A percentile compares a stretch with the other conserved stretches of the same genome.
Conservation (phyloP, 2,113 vertebrate genomes). For the Trochalopteron elliotii region DNA sequence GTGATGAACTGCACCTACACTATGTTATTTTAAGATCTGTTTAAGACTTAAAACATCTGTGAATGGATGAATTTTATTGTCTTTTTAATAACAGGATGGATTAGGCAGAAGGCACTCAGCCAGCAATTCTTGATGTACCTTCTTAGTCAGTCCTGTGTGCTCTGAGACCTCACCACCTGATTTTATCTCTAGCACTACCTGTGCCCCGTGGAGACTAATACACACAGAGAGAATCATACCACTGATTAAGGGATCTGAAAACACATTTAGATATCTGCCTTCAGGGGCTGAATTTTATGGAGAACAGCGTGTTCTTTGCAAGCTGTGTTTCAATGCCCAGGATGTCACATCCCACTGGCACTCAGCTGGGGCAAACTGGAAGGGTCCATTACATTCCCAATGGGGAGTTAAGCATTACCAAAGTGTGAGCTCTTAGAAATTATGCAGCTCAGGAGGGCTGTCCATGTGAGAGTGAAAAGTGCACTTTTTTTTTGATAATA, state of each 20-base stretch:
- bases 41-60: background rate
- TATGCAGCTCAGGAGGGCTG: background rate
- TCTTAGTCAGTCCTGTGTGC: background rate
- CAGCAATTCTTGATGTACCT: background rate
- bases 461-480: background rate
- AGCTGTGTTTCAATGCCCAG: background rate
- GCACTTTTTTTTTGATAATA: background rate
- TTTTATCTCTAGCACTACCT: background rate
- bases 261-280: background rate
- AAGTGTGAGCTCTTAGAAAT: background rate
- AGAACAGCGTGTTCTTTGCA: background rate
- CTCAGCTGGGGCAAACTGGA: constrained; percentile 9
- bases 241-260: background rate
- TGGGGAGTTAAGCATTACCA: background rate
- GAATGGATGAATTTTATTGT: background rate
- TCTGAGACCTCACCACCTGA: background rate
- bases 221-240: background rate
- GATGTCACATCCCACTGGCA: background rate
- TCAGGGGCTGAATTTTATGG: background rate
- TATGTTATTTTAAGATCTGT: background rate
- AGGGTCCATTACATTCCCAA: constrained; percentile 26
- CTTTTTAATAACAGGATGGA: background rate
- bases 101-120: background rate
- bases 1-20: background rate
- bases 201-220: background rate